phyloP scores from a whole-genome alignment of 2,888 invertebrate genomes.

The Oeneis ivallda region DNA sequence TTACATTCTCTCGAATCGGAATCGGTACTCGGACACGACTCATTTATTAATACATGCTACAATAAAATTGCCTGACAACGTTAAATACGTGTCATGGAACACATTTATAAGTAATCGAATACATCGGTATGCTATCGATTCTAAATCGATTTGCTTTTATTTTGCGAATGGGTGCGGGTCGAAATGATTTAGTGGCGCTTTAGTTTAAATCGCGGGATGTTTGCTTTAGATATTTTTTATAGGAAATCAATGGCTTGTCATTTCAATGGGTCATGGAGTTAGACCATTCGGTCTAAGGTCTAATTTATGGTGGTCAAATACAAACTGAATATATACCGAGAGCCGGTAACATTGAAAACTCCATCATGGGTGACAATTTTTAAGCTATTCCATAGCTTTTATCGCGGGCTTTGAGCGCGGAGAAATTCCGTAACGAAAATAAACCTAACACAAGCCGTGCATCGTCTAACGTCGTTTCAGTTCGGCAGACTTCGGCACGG shows the following conservation, averaged over 20 bases:
- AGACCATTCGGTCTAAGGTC: too few species aligned
- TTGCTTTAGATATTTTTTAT: constrained; percentile 24
- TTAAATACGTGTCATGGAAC: constrained; percentile 49
- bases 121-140: constrained; percentile 69
- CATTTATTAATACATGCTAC: constrained; percentile 47
- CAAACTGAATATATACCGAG: too few species aligned
- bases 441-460: too few species aligned
- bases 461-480: too few species aligned
- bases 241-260: constrained; percentile 2
- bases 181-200: constrained; percentile 35
- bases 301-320: too few species aligned
- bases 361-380: too few species aligned
- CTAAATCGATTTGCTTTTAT: constrained; percentile 53
- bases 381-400: too few species aligned
- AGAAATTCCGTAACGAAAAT: too few species aligned
- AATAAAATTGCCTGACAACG: constrained; percentile 47
- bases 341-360: too few species aligned
- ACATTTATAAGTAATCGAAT: constrained; percentile 77
- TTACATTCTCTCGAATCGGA: constrained; percentile 52
- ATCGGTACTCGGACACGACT: constrained; percentile 34
- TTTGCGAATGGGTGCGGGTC: constrained; percentile 41
- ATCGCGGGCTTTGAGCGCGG: too few species aligned
- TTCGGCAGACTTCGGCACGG: too few species aligned
- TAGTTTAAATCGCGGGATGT: constrained; percentile 27
- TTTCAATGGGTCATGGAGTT: too few species aligned